Evolutionary conservation across 2,113 vertebrate species (phyloP).

Genomic region (Brachypteracias leptosomus): DNA sequence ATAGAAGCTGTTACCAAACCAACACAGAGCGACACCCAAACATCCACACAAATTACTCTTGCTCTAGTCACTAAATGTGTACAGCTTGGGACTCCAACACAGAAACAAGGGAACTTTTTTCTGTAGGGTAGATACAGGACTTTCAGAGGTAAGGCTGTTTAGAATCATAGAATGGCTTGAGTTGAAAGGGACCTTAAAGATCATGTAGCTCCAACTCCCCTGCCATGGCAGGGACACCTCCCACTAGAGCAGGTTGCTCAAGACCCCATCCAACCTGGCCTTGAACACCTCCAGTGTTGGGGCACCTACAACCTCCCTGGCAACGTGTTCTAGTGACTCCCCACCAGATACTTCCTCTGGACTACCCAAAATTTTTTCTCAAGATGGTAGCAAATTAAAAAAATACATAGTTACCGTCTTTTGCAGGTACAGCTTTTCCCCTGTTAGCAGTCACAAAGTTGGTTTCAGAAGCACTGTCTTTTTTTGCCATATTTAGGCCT

Average conservation of each 20-base stretch:
- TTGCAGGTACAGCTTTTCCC: constrained; percentile 46
- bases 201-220: too few relatives aligned
- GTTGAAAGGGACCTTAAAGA: too few relatives aligned
- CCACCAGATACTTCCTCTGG: background rate
- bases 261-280: too few relatives aligned
- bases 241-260: too few relatives aligned
- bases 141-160: background rate
- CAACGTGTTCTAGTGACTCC: too few relatives aligned
- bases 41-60: background rate
- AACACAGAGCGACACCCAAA: background rate
- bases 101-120: background rate
- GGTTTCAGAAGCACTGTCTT: constrained; percentile 52
- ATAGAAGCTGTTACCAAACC: background rate
- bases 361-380: background rate
- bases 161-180: too few relatives aligned
- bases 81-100: background rate
- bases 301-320: too few relatives aligned
- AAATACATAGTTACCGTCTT: constrained; percentile 64
- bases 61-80: background rate
- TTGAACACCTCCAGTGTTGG: too few relatives aligned
- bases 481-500: constrained; percentile 73
- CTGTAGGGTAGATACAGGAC: background rate
- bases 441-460: constrained; percentile 44
- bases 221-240: too few relatives aligned
- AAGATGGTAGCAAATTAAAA: background rate